Base-by-base conservation (phyloP, 2,888 invertebrate species). In the Diadegma fenestrale region DNA sequence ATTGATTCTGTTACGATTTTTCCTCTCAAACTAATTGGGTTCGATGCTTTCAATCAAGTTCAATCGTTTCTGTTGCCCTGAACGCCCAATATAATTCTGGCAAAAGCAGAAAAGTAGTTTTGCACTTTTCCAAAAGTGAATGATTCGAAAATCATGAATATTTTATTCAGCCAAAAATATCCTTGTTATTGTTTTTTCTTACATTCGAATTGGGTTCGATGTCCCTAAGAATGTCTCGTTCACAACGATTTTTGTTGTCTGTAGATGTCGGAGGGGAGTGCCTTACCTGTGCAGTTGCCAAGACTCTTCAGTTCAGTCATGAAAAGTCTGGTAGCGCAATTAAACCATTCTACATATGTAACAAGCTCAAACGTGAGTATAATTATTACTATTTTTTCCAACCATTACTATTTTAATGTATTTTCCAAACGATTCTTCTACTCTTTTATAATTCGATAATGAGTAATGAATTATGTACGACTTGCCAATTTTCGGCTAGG, bases 201-300 rank as follows among this genome's bases (percentile, higher is more conserved):
- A 7, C 76, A 22, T 48, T 19, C 19, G 22, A 19, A 61, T 77
- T 58, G 22, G 7, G 19, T 19, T 51, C 7, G 19, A 19, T 19
- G n/a, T 4, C 17, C 17, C 0, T 48, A 48, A 14, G 48, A 54
- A 66, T 43, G n/a, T 26, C 3, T 19, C 10, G n/a, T 22, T n/a
- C 3, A 12, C 22, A 1, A 37, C 8, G 54, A 54, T 33, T 19
- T n/a, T 54, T 72, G 51, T 41, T 58, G 63, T 68, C 68, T 72
- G 19, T 58, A 94, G 94, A 93, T 93, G 94, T 94, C 89, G 91
- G 92, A 89, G 93, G 92, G 85, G 93, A 94, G 92, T 94, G 98
- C 95, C 97, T 98, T 87, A 97, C 98, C 83, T 98, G 98, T 94
- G 97, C 97, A 41, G 97, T 98, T 96, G 95, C 96, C 73, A 97